Conservation (phyloP, 1,140 invertebrate species). For the Drosophila leontia region DNA sequence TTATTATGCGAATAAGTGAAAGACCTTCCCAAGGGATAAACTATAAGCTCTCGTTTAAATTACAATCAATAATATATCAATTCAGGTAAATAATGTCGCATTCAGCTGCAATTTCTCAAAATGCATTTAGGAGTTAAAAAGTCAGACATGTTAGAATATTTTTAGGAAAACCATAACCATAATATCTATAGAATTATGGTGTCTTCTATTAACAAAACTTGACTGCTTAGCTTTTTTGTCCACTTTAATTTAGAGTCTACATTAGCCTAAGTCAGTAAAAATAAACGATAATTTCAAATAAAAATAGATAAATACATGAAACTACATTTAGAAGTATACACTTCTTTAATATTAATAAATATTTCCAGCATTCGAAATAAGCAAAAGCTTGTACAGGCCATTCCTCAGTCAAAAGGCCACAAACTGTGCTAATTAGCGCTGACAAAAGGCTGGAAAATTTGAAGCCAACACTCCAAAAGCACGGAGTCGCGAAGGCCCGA, state of each 20-base stretch:
- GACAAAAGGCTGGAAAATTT: slow-evolving; percentile 58
- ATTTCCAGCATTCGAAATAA: background rate
- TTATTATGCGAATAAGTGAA: background rate
- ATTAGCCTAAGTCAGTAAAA: too few relatives aligned
- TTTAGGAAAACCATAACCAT: too few relatives aligned
- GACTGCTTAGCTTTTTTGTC: too few relatives aligned
- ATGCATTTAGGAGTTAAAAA: background rate
- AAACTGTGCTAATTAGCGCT: slow-evolving; percentile 72
- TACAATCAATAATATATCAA: background rate
- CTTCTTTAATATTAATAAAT: background rate
- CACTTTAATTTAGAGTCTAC: too few relatives aligned
- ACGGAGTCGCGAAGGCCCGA: slow-evolving; percentile 4
- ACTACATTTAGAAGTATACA: background rate
- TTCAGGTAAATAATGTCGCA: background rate
- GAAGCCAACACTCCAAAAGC: slow-evolving; percentile 18
- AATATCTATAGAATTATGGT: too few relatives aligned
- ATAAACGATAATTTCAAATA: background rate
- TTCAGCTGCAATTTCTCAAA: background rate
- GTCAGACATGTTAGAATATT: too few relatives aligned
- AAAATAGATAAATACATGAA: background rate
- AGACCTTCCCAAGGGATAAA: background rate
- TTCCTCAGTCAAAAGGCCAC: slow-evolving; percentile 33
- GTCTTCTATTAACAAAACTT: too few relatives aligned
- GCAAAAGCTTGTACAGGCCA: background rate
- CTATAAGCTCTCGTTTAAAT: background rate